These are phyloP conservation scores for Catagonus wagneri DNA, from an alignment of 2,113 vertebrate species.

Conservation along the genomic window DNA sequence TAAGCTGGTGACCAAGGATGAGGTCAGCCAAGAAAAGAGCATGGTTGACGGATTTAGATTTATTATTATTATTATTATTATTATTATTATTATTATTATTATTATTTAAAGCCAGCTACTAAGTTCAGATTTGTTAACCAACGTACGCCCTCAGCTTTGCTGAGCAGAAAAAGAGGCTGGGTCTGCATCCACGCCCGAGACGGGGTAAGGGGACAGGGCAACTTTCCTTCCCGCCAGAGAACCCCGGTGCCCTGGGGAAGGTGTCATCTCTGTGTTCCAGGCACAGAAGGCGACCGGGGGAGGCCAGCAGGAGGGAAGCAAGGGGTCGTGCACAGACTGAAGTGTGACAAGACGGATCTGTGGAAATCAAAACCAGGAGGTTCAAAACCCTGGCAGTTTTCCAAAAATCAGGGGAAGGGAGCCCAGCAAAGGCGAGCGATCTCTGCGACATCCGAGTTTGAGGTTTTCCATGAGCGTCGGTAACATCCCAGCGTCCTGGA, in stretches of 20 bases:
- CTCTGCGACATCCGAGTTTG: rapidly evolving
- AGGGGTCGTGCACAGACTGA: rapidly evolving
- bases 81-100: too few relatives aligned
- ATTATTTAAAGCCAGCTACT: background rate
- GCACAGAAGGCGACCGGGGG: rapidly evolving
- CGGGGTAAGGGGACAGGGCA: rapidly evolving
- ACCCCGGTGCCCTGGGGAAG: too few relatives aligned
- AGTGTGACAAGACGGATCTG: too few relatives aligned
- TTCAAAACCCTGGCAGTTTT: background rate
- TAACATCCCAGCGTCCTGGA: background rate
- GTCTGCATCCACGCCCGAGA: background rate
- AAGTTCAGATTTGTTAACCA: background rate
- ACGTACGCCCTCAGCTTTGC: too few relatives aligned
- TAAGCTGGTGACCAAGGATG: rapidly evolving
- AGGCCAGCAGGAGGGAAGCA: background rate
- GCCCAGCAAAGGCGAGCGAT: rapidly evolving
- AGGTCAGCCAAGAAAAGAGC: background rate
- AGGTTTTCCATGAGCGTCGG: rapidly evolving
- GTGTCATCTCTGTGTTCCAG: background rate
- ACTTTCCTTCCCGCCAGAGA: background rate
- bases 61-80: background rate
- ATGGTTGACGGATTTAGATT: too few relatives aligned
- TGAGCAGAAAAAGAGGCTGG: too few relatives aligned
- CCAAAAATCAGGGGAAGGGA: background rate
- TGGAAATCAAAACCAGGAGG: rapidly evolving